Conservation (phyloP, 1,140 invertebrate species). For the Aphaenogaster floridana region DNA sequence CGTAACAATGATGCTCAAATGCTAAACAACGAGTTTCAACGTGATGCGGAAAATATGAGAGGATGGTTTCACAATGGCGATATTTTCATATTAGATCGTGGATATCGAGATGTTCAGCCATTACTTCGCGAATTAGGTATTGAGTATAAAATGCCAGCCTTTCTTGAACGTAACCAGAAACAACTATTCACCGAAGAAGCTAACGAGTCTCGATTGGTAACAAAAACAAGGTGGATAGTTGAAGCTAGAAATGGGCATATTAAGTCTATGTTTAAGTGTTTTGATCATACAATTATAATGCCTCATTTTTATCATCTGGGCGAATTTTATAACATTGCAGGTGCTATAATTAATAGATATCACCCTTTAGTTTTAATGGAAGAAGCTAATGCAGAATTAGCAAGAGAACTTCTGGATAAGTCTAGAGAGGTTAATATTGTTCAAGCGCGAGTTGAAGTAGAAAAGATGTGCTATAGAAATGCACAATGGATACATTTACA, state of each 20-base stretch:
- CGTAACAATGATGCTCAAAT: slow-evolving; percentile 2
- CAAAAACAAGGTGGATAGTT: too few species aligned
- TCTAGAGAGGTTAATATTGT: too few species aligned
- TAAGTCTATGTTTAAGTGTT: slow-evolving; percentile 25
- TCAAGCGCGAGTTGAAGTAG: too few species aligned
- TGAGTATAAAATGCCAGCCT: not conserved
- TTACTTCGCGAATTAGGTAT: not conserved
- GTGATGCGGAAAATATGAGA: slow-evolving; percentile 1
- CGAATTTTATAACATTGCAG: not conserved
- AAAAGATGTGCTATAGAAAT: too few species aligned
- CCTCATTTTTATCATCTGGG: not conserved
- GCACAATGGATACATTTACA: too few species aligned
- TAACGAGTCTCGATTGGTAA: not conserved
- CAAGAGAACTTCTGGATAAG: too few species aligned
- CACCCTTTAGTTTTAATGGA: too few species aligned
- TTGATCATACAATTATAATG: not conserved
- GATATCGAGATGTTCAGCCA: slow-evolving; percentile 3
- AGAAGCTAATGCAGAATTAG: too few species aligned
- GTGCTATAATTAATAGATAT: not conserved
- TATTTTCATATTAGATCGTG: slow-evolving; percentile 2
- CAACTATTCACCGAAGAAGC: not conserved
- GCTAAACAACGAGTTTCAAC: not conserved
- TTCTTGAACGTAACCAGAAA: not conserved
- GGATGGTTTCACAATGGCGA: not conserved
- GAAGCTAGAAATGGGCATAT: not conserved